Base-by-base conservation (phyloP, 2,797 vertebrate genomes). In the Allobates femoralis region DNA sequence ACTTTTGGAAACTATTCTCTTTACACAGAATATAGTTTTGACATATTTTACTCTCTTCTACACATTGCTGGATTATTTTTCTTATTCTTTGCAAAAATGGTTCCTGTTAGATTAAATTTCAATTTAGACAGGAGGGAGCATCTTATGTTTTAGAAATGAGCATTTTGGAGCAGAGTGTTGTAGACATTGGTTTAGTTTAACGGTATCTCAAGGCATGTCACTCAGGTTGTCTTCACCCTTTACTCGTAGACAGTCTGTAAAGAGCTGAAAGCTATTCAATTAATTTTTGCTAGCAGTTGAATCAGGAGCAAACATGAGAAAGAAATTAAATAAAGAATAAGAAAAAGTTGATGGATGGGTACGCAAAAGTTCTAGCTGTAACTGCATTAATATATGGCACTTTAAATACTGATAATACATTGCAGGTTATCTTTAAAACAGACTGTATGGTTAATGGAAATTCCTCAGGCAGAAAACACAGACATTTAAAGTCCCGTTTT, bases 41-140 rank as follows among this genome's bases (percentile, higher is more conserved):
- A 88, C 89, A 81, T 86, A 89, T 91, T 92, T 93, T 90, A 91
- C 89, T 84, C 93, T 92, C 93, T 92, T 87, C 55, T 75, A 82
- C 85, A 90, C 85, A 89, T 89, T 89, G 85, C 85, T 89, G 66
- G 84, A 89, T 91, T 89, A 89, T 77, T 84, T 84, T 92, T 90
- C 87, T 93, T 91, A 88, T 92, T 93, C 93, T 91, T 90, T 91
- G 87, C 85, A 87, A 90, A 91, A 90, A 86, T 8, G 11, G 81
- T 90, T 93, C 89, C 87, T 84, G 28, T 90, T 91, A 89, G 89
- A 91, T 91, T 92, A 92, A 92, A 91, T 90, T 90, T 91, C 88
- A 92, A 90, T 89, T 90, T 90, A 91, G 91, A 90, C 90, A 89
- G 91, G 91, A 91, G 92, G 89, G 91, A 89, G 89, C 89, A 91